These are phyloP conservation scores for Hippasteria phrygiana DNA, from an alignment of 53 echinoderm and acorn worm species.

Conservation along the genomic window DNA sequence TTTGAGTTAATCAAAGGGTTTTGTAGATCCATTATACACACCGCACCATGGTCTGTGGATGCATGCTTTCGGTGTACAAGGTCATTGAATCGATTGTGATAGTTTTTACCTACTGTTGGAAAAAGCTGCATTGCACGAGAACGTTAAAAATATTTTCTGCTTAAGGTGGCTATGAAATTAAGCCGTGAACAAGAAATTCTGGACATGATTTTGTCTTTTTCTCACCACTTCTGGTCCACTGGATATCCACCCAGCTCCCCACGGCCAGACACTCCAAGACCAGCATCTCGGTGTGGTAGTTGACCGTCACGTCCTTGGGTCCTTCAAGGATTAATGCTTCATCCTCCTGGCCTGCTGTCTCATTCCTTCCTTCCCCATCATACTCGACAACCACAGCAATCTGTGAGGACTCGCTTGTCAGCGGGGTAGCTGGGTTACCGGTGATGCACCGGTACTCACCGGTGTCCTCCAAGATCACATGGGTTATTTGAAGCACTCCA, in stretches of 20 bases:
- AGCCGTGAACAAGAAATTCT: no score
- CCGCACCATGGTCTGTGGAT: no score
- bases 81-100: no score
- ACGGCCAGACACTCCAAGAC: slow-evolving; percentile 79
- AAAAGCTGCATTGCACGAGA: no score
- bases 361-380: not conserved
- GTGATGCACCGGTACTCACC: slow-evolving; percentile 77
- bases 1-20: no score
- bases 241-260: slow-evolving; percentile 44
- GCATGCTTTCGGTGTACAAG: no score
- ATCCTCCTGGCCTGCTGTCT: not conserved
- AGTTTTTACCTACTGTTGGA: no score
- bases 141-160: no score
- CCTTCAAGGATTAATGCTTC: slow-evolving; percentile 46
- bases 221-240: slow-evolving; percentile 62
- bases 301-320: slow-evolving; percentile 51
- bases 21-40: no score
- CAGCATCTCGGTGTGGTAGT: slow-evolving; percentile 38
- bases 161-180: no score
- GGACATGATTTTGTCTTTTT: not conserved
- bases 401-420: slow-evolving; percentile 51
- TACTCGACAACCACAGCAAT: slow-evolving; percentile 45
- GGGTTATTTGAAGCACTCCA: slow-evolving; percentile 79
- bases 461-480: slow-evolving; percentile 53
- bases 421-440: slow-evolving; percentile 49